phyloP scores from a whole-genome alignment of 2,113 vertebrate species.

The Neopipo cinnamomea region DNA sequence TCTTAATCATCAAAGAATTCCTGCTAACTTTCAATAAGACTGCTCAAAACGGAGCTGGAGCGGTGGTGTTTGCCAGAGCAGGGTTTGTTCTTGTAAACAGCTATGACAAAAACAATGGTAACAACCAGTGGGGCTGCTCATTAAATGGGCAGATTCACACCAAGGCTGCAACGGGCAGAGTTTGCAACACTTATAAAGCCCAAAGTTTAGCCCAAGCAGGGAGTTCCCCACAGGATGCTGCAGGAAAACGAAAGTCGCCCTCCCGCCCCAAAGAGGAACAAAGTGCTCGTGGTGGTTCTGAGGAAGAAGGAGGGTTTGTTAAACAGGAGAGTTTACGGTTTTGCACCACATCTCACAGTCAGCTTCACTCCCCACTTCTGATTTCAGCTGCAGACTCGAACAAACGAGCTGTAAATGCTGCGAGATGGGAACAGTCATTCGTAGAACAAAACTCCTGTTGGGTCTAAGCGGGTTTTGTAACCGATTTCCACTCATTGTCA shows the following conservation, averaged over 20 bases:
- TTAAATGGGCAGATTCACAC: background rate
- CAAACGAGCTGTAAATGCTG: background rate
- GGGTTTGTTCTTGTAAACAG: background rate
- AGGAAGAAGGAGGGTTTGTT: background rate
- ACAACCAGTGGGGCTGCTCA: background rate
- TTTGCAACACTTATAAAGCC: background rate
- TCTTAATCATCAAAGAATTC: background rate
- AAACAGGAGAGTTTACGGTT: background rate
- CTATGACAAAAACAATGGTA: background rate
- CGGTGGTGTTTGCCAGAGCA: background rate
- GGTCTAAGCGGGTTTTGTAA: background rate
- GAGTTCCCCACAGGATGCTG: background rate
- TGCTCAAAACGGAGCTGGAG: background rate
- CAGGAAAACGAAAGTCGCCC: background rate
- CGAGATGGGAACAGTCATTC: background rate
- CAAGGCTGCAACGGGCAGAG: background rate
- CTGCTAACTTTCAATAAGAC: background rate
- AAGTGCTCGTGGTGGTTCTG: background rate
- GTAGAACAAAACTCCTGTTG: background rate
- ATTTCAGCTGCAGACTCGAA: background rate
- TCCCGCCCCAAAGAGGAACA: background rate
- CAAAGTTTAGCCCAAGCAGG: background rate
- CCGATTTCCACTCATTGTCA: fast-evolving
- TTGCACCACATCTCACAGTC: fast-evolving
- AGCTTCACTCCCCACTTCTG: background rate